A percentile compares a stretch with the other conserved stretches of the same genome.
phyloP scores from a whole-genome alignment of 2,797 vertebrate species.

The Rhincodon typus region DNA sequence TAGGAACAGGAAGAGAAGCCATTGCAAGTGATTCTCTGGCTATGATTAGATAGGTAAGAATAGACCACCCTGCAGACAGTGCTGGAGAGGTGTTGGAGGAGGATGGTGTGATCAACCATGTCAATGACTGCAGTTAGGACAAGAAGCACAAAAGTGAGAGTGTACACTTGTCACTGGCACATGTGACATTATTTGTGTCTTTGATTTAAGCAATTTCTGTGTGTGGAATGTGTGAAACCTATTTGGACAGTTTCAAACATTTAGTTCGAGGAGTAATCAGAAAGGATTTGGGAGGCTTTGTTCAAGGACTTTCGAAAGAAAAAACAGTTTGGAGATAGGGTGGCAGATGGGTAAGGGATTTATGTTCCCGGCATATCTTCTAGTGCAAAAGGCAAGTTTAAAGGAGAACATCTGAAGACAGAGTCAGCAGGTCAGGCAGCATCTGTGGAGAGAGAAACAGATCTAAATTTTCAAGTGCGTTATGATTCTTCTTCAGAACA shows the following conservation, averaged over 20 bases:
- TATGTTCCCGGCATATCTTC: background rate
- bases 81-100: background rate
- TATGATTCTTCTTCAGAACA: too few relatives aligned
- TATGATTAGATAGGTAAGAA: too few relatives aligned
- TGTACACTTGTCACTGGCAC: background rate
- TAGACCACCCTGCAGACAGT: too few relatives aligned
- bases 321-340: too few relatives aligned
- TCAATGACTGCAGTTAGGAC: background rate
- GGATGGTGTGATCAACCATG: background rate
- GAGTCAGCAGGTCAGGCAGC: background rate
- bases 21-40: background rate
- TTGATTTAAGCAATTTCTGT: background rate
- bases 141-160: background rate
- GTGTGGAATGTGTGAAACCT: background rate
- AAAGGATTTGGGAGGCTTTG: background rate
- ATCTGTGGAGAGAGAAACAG: too few relatives aligned
- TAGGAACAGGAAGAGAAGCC: background rate
- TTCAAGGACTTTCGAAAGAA: too few relatives aligned
- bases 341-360: too few relatives aligned
- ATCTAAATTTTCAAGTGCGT: too few relatives aligned
- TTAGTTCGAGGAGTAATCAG: background rate
- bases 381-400: background rate
- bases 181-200: background rate
- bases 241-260: background rate
- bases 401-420: background rate